phyloP scores from a whole-genome alignment of 2,888 invertebrate genomes.

The Cephus sareptanus region DNA sequence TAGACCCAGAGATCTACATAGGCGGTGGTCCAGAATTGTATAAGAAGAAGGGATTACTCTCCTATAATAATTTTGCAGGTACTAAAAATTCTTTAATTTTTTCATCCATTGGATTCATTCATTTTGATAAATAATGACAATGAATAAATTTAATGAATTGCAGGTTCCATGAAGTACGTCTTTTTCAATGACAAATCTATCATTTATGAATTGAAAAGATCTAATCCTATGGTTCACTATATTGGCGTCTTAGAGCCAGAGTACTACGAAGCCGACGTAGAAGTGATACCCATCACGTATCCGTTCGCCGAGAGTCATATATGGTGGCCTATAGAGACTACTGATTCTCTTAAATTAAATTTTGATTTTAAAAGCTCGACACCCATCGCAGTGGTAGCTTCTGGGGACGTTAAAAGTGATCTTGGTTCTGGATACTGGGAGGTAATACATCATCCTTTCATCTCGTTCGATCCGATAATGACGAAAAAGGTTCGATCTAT shows the following conservation, averaged over 20 bases:
- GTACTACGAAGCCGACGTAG: slow-evolving; percentile 85
- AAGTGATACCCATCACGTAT: slow-evolving; percentile 90
- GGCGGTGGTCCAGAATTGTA: slow-evolving; percentile 88
- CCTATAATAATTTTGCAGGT: slow-evolving; percentile 83
- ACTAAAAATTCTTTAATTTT: background rate
- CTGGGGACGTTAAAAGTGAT: slow-evolving; percentile 81
- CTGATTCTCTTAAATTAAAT: slow-evolving; percentile 79
- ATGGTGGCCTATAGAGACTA: slow-evolving; percentile 86
- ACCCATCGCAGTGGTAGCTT: slow-evolving; percentile 86
- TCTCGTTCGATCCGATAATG: background rate
- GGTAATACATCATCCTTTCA: slow-evolving; percentile 68
- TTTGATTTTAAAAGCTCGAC: slow-evolving; percentile 90
- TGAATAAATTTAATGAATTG: slow-evolving; percentile 65
- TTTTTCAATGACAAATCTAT: slow-evolving; percentile 94
- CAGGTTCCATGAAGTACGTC: slow-evolving; percentile 89
- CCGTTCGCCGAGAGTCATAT: slow-evolving; percentile 91
- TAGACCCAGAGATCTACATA: slow-evolving; percentile 94
- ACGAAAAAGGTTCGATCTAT: background rate
- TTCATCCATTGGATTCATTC: background rate
- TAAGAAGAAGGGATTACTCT: slow-evolving; percentile 85
- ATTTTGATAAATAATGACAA: background rate
- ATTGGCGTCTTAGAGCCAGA: slow-evolving; percentile 84
- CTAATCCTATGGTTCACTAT: slow-evolving; percentile 87
- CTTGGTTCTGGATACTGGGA: slow-evolving; percentile 88
- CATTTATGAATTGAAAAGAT: slow-evolving; percentile 85